Evolutionary conservation across 2,888 invertebrate species (phyloP).

Genomic region (Dynastes tityus): DNA sequence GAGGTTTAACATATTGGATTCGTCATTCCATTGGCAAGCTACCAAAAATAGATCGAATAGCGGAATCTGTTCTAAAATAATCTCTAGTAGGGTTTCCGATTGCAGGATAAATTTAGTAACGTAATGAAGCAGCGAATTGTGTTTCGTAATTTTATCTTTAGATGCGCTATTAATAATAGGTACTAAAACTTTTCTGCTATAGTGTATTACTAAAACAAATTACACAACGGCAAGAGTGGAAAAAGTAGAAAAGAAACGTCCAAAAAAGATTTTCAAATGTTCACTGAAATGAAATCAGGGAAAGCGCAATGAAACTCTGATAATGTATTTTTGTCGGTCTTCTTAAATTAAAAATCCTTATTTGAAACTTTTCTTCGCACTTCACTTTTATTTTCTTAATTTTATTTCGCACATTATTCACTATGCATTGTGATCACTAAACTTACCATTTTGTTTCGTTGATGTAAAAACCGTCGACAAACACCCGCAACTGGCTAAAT

Average conservation of each 20-base stretch:
- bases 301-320: not conserved
- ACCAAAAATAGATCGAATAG: slow-evolving; percentile 12
- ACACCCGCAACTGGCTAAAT: slow-evolving; percentile 67
- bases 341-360: too few species aligned
- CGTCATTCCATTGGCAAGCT: too few species aligned
- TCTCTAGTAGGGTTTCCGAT: not conserved
- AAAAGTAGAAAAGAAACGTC: too few species aligned
- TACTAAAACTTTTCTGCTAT: too few species aligned
- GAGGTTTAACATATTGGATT: not conserved
- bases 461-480: slow-evolving; percentile 64
- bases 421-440: slow-evolving; percentile 27
- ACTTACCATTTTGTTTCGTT: slow-evolving; percentile 67
- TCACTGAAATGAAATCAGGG: too few species aligned
- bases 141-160: not conserved
- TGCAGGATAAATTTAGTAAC: not conserved
- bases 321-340: not conserved
- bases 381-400: slow-evolving; percentile 30
- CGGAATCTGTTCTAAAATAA: slow-evolving; percentile 18
- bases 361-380: not conserved
- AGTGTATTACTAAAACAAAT: too few species aligned
- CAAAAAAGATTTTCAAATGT: too few species aligned
- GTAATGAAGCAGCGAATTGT: not conserved
- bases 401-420: slow-evolving; percentile 9
- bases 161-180: too few species aligned
- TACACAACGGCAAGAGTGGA: too few species aligned